Evolutionary conservation across 2,888 invertebrate species (phyloP).

Genomic region (Mechanitis messenoides): DNA sequence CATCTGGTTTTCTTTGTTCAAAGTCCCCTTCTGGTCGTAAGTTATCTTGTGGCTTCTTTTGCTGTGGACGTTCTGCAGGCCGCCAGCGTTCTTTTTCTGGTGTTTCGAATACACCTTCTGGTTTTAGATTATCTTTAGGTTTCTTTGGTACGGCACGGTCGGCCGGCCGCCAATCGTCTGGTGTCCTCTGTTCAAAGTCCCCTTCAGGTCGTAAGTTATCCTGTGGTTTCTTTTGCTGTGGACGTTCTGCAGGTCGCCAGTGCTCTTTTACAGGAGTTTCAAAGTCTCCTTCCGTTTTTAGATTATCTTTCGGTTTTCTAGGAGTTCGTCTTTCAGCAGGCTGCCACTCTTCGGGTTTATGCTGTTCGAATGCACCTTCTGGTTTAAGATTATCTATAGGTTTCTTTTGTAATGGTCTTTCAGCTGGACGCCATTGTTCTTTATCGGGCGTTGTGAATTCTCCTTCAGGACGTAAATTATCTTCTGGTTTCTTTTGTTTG

Average conservation of each 20-base stretch:
- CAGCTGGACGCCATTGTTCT: constrained; percentile 63
- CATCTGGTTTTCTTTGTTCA: constrained; percentile 47
- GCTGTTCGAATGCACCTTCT: constrained; percentile 79
- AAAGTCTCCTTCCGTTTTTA: constrained; percentile 75
- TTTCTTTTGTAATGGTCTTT: constrained; percentile 52
- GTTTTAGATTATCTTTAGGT: constrained; percentile 75
- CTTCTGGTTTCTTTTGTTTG: constrained; percentile 68
- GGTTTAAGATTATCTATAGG: constrained; percentile 72
- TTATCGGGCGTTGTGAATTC: constrained; percentile 46
- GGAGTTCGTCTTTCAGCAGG: constrained; percentile 54
- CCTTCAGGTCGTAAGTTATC: constrained; percentile 74
- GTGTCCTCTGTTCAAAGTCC: constrained; percentile 55
- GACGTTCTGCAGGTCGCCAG: constrained; percentile 66
- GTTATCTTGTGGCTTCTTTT: constrained; percentile 73
- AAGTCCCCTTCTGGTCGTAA: constrained; percentile 69
- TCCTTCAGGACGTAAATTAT: constrained; percentile 58
- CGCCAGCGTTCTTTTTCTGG: constrained; percentile 54
- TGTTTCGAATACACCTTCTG: constrained; percentile 75
- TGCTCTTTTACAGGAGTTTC: constrained; percentile 57
- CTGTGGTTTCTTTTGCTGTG: constrained; percentile 48
- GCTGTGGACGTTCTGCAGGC: constrained; percentile 71
- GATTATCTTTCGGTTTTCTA: constrained; percentile 51
- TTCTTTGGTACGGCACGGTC: constrained; percentile 70
- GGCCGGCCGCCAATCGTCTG: constrained; percentile 65
- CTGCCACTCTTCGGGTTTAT: constrained; percentile 70